A percentile compares a stretch with the other conserved stretches of the same genome.
phyloP scores from a whole-genome alignment of 2,888 invertebrate genomes.

The Dusona sp. region DNA sequence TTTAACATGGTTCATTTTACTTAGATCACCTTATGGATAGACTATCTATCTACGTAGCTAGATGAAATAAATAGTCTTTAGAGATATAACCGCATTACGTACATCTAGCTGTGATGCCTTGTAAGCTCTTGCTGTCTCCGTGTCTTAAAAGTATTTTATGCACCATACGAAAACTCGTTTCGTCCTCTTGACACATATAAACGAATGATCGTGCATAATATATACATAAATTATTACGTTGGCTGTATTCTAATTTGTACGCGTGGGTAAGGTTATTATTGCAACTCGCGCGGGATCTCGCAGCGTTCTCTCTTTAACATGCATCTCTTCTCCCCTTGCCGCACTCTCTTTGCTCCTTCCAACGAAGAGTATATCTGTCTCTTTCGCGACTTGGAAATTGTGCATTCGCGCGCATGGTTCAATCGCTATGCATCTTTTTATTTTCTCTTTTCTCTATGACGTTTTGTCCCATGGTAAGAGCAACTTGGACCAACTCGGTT shows the following conservation, averaged over 20 bases:
- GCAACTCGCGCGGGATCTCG: conserved; percentile 68
- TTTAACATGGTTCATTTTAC: not conserved
- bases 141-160: conserved; percentile 39
- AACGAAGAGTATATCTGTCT: conserved; percentile 13
- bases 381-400: conserved; percentile 23
- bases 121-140: conserved; percentile 14
- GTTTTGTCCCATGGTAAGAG: conserved; percentile 10
- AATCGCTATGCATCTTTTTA: conserved; percentile 32
- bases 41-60: not conserved
- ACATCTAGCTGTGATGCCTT: conserved; percentile 15
- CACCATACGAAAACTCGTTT: conserved; percentile 67
- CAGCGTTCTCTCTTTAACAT: conserved; percentile 20
- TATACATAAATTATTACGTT: conserved; percentile 77
- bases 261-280: conserved; percentile 79
- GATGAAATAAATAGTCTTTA: not conserved
- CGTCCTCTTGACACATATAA: conserved; percentile 77
- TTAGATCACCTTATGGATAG: not conserved
- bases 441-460: conserved; percentile 26
- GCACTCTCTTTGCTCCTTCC: conserved; percentile 18
- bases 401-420: conserved; percentile 5
- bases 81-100: not conserved
- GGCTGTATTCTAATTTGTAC: conserved; percentile 78
- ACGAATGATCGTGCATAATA: conserved; percentile 76
- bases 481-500: conserved; percentile 9
- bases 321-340: conserved; percentile 1